phyloP scores from a whole-genome alignment of 2,113 vertebrate species.

The Trinectes maculatus region DNA sequence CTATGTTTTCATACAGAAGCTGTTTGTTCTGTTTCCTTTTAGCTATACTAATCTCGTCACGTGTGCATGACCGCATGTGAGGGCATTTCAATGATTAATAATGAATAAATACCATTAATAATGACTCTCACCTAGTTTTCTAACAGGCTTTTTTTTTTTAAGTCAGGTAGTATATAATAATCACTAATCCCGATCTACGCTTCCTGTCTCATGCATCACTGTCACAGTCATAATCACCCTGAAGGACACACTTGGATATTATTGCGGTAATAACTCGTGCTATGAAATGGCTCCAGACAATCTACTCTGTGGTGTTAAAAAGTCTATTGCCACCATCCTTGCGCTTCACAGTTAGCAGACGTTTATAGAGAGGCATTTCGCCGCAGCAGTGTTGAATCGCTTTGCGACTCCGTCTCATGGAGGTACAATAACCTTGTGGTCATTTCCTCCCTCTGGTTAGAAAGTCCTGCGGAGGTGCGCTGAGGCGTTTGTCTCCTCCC shows the following conservation, averaged over 20 bases:
- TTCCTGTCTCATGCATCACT: conserved; percentile 54
- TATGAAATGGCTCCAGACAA: conserved; percentile 53
- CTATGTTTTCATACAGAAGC: conserved; percentile 66
- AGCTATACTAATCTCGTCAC: too few species aligned
- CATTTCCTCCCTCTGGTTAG: conserved; percentile 33
- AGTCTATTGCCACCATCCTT: conserved; percentile 35
- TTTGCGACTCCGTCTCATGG: conserved; percentile 20
- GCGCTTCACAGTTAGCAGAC: conserved; percentile 21
- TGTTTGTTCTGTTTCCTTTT: conserved; percentile 1
- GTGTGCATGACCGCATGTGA: neutral
- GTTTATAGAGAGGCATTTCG: conserved; percentile 46
- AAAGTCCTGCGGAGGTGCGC: conserved; percentile 44
- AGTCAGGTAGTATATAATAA: too few species aligned
- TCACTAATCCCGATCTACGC: conserved; percentile 31
- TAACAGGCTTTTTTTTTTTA: too few species aligned
- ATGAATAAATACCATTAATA: conserved; percentile 31
- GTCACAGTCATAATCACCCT: conserved; percentile 60
- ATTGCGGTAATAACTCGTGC: conserved; percentile 61
- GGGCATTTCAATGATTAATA: too few species aligned
- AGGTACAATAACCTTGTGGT: conserved; percentile 61
- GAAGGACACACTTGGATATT: conserved; percentile 66
- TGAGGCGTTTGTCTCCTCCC: conserved; percentile 34
- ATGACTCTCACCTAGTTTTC: conserved; percentile 12
- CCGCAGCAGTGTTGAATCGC: conserved; percentile 26
- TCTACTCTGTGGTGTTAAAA: conserved; percentile 29